Base-by-base conservation (phyloP, 2,888 invertebrate species). In the Apoda limacodes region DNA sequence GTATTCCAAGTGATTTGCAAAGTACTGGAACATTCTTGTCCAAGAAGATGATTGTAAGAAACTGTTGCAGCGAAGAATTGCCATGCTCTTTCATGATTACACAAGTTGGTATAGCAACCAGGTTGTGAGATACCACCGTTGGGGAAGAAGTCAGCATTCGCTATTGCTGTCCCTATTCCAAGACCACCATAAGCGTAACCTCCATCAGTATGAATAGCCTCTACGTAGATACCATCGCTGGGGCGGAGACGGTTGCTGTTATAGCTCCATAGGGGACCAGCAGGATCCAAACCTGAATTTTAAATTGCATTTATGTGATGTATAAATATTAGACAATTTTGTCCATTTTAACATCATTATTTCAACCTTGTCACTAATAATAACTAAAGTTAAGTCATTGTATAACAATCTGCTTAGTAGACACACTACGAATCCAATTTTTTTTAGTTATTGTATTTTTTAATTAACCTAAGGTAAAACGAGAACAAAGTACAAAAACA, bases 81-180 rank as follows among this genome's bases (percentile, higher is more conserved):
- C 60, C 60, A 67, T 1, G 68, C 52, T 3, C 62, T 53, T 27
- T 55, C 53, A 37, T 67, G 68, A 32, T 56, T 55, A 37, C 68
- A 69, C 3, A 58, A 6, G 13, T 42, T 43, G n/a, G 52, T 52
- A 2, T 41, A 2, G 20, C 67, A 69, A 0, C 60, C 63, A 3
- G 67, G 65, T 33, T 69, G 66, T 9, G 44, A 44, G 15, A 30
- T 50, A 2, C 85, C 85, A 22, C 75, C 69, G 38, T 85, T 85
- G n/a, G 82, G 82, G 65, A 76, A 85, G 55, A 84, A 85, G 50
- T 85, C 85, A 5, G 59, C 82, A 34, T 81, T 62, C 2, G 71
- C 80, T 10, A 76, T 24, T 0, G 37, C 22, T 1, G 13, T 17
- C 2, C 37, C 40, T n/a, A 42, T 40, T 1, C 45, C 45, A 7